Conservation (phyloP, 1,140 invertebrate genomes). For the Manduca sexta region DNA sequence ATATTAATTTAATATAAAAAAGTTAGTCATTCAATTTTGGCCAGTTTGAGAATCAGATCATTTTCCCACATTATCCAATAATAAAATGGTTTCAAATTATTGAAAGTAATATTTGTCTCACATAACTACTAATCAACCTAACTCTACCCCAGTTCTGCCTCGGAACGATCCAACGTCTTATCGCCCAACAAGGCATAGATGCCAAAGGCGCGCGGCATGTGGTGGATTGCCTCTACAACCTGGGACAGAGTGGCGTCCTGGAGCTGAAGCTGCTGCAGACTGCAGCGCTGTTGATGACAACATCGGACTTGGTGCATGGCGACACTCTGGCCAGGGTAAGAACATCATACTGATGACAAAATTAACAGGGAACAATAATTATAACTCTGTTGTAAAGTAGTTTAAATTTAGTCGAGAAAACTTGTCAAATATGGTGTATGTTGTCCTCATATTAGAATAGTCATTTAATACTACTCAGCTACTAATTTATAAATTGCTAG, state of each 20-base stretch:
- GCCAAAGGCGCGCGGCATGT: slow-evolving; percentile 93
- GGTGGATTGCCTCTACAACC: slow-evolving; percentile 92
- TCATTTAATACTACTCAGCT: no score
- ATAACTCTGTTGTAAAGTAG: no score
- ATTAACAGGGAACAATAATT: no score
- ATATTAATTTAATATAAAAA: no score
- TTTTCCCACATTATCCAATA: no score
- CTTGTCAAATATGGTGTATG: no score
- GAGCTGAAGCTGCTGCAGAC: slow-evolving; percentile 98
- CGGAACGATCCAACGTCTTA: slow-evolving; percentile 89
- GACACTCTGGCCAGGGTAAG: slow-evolving; percentile 92
- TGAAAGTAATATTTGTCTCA: neutral
- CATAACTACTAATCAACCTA: neutral
- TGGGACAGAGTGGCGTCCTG: slow-evolving; percentile 94
- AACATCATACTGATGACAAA: no score
- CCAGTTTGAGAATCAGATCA: no score
- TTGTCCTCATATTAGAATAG: no score
- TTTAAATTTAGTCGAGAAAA: no score
- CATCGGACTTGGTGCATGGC: slow-evolving; percentile 94
- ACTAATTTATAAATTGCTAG: no score
- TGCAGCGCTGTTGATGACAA: slow-evolving; percentile 94
- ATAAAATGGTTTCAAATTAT: neutral
- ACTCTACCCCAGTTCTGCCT: slow-evolving; percentile 85
- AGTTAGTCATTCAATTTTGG: no score
- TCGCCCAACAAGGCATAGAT: slow-evolving; percentile 88